Evolutionary conservation across 2,113 vertebrate species (phyloP), one percentile per base, ranked within the genome.

Genomic region (Accipiter virgatus): DNA sequence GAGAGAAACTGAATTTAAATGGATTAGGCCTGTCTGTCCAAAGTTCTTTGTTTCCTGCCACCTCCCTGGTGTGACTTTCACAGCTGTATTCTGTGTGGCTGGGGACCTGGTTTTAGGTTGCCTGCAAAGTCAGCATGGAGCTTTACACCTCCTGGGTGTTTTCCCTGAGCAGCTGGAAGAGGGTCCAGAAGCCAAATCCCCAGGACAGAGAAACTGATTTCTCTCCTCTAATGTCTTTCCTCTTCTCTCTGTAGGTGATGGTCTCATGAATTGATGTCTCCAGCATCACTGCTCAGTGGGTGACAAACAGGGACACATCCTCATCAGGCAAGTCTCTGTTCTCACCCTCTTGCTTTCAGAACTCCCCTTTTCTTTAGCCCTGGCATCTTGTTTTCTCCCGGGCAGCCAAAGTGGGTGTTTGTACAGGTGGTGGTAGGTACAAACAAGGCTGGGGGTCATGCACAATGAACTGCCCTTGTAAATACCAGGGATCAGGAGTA

Each of bases 1-100:
- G 72, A 81, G 55, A 93, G 40, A 91, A 94, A 95, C 43, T 68
- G 80, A 94, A 81, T 95, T 84, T 92, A 92, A 96, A 95, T 86
- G 71, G 85, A 80, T 97, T 92, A 92, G 68, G 87, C 74, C 81
- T 83, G 38, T 91, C 90, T 93, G 48, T 86, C 63, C 56, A 15
- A 92, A 93, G 86, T 48, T 65, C 61, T 94, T 95, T 94, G 96
- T 95, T 96, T 97, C 53, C 88, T 94, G 94, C 40, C 86, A 56
- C 95, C 52, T 92, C 88, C 92, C 94, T 81, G 88, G 88, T 95
- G 97, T 87, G 95, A 95, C 77, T 92, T 92, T 97, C 92, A 90
- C 96, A 92, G 75, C 52, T 81, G 61, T 48, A 7, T 81, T 92
- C 88, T 63, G 10, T 92, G 82, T 62, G 81, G 26, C 59, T 95